Base-by-base conservation (phyloP, 1,140 invertebrate species). In the Odontomachus brunneus region DNA sequence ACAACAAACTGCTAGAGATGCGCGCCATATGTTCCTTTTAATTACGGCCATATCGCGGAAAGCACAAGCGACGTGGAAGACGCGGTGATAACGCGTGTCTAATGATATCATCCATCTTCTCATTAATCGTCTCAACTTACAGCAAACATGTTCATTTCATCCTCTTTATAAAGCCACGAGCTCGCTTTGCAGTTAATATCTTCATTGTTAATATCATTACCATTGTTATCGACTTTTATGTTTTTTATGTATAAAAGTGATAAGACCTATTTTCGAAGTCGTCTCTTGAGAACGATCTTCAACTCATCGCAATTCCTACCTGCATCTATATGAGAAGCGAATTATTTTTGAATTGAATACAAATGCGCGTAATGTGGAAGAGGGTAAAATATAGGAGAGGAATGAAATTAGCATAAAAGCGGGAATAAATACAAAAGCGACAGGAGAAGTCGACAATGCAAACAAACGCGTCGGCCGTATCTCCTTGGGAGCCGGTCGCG, bases 261-360 rank as follows among this genome's bases (percentile, higher is more conserved):
- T 12, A 22, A 24, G 1, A 59, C 11, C 26, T 53, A n/a, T 80
- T 19, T 24, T 48, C 51, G 2, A 9, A 2, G 69, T 33, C 48
- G 22, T 2, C 38, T 57, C 55, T 26, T 0, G 19, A 57, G 67
- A 78, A 19, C 55, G 19, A 22, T 53, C n/a, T 75, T 17, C 5
- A 11, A 11, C 38, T 11, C 38, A 12, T 0, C 44, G 17, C 11
- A 14, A 22, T 26, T n/a, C 19, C 0, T 53, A 57, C 44, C 29
- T 33, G 4, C 17, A 17, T 71, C 38, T 44, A 11, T 11, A 7
- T 4, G 9, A 22, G n/a, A 69, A 57, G 12, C 9, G 55, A 78
- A 26, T 67, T 55, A 67, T 71, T 71, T n/a, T 78, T 29, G 0
- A 48, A 24, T 22, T 17, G 29, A 80, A 38, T 76, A 5, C 3